Evolutionary conservation across 1,140 invertebrate genomes (phyloP), one percentile per base, ranked within the genome.

Genomic region (Pectinophora gossypiella): DNA sequence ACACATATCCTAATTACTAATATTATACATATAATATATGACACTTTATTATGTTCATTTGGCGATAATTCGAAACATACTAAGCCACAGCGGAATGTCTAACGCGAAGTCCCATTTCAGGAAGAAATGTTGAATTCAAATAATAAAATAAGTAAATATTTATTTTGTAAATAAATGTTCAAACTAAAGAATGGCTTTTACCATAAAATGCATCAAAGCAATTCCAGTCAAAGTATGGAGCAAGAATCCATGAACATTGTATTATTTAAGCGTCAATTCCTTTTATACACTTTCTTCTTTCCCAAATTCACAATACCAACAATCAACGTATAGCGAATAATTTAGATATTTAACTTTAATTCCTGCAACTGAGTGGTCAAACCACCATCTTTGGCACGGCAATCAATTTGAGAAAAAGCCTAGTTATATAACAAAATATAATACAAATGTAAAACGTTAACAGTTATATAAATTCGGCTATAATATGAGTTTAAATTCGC

Each of bases 321-420:
- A n/a, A n/a, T n/a, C n/a, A n/a, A n/a, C n/a, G n/a, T n/a, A n/a
- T n/a, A n/a, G n/a, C n/a, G n/a, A n/a, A n/a, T n/a, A n/a, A n/a
- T n/a, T n/a, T n/a, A n/a, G n/a, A n/a, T 1, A 32, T 1, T 32
- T 32, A 32, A 32, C 27, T 9, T 32, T n/a, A 32, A 9, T 32
- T 32, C 27, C 27, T 12, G 27, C 27, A n/a, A n/a, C 27, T 32
- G 9, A 38, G 22, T 38, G 16, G 18, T 38, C 9, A 40, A 7
- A 68, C 61, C 59, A 57, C 62, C 19, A 57, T 20, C 48, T 73
- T 73, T 73, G 70, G 70, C 70, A 73, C 70, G 50, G 64, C 59
- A 70, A 65, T 68, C 54, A 56, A 57, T 63, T 57, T 45, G 18
- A 50, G 2, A 32, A 3, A 32, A 32, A 32, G 27, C 27, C 27